Evolutionary conservation across 64 coral and sea anemone species (phyloP), one percentile per base, ranked within the genome.

Genomic region (Dendrophyllia cribrosa): DNA sequence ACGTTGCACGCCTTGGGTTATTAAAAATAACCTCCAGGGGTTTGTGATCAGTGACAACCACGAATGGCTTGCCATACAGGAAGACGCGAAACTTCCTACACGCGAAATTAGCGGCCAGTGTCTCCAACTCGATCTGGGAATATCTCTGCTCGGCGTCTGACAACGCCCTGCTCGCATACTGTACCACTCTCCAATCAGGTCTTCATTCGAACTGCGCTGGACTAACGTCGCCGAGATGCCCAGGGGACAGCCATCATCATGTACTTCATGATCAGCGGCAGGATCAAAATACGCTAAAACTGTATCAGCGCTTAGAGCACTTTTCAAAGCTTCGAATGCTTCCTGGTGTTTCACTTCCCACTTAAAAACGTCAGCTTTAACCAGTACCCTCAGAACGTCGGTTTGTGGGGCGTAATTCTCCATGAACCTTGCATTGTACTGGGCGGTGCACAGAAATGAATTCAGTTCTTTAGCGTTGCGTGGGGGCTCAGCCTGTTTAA

Each of bases 41-140:
- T 12, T 88, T n/a, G n/a, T n/a, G n/a, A n/a, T n/a, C n/a, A n/a
- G n/a, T n/a, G n/a, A n/a, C n/a, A n/a, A n/a, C n/a, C 73, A 25
- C 23, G 58, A 88, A 88, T 17, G 86, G 58, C 10, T 34, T 9
- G 21, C 86, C 86, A 20, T 75, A 76, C 6, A 88, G 70, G 67
- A 23, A 73, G 3, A 88, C n/a, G 46, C 76, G 86, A 44, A 88
- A 88, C 43, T 88, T 88, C 86, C 70, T 88, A 9, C 86, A 63
- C 10, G 23, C 72, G 14, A 88, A 88, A 46, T 77, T 26, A 10
- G 62, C 85, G 1, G 66, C 85, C 0, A 88, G 85, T 7, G 65
- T 72, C 21, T 88, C 85, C 34, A 88, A 21, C 49, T 88, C 69
- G 14, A 88, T 88, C 53, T 88, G 85, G 13, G 66, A 72, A 70